Evolutionary conservation across 2,888 invertebrate species (phyloP).

Genomic region (Dendrolimus pini): DNA sequence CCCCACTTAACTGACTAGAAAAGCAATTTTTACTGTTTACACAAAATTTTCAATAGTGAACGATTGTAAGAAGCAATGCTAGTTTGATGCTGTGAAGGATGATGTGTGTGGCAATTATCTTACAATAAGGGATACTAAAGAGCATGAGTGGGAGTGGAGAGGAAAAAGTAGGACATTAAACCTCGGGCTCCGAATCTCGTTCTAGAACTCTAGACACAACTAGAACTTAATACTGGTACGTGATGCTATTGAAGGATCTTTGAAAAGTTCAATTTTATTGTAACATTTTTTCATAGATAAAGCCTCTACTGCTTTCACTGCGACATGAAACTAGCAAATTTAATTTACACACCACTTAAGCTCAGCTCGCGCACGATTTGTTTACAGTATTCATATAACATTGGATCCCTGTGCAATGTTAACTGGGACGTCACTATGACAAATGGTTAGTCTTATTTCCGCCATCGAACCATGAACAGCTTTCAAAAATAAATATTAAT

Average conservation of each 20-base stretch:
- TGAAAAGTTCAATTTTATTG: background rate
- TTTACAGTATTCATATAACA: slow-evolving; percentile 61
- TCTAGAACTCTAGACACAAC: too few relatives aligned
- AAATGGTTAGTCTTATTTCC: slow-evolving; percentile 44
- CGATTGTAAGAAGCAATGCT: too few relatives aligned
- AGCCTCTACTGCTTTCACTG: slow-evolving; percentile 29
- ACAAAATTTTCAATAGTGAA: too few relatives aligned
- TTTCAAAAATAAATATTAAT: slow-evolving; percentile 10
- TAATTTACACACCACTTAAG: slow-evolving; percentile 54
- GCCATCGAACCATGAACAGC: slow-evolving; percentile 39
- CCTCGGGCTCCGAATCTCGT: too few relatives aligned
- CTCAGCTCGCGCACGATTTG: slow-evolving; percentile 40
- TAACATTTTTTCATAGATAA: slow-evolving; percentile 1
- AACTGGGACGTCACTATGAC: slow-evolving; percentile 45
- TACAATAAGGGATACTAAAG: too few relatives aligned
- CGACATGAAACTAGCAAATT: slow-evolving; percentile 45
- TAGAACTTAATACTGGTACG: too few relatives aligned
- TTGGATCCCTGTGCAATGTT: slow-evolving; percentile 48
- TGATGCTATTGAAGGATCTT: background rate
- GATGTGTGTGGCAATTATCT: too few relatives aligned
- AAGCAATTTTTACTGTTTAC: too few relatives aligned
- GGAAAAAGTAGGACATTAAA: too few relatives aligned
- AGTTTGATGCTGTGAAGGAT: too few relatives aligned
- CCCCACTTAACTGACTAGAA: too few relatives aligned
- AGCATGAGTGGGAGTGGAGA: too few relatives aligned